Evolutionary conservation across 2,797 vertebrate genomes (phyloP).

Genomic region (Brachyrhaphis roseni): DNA sequence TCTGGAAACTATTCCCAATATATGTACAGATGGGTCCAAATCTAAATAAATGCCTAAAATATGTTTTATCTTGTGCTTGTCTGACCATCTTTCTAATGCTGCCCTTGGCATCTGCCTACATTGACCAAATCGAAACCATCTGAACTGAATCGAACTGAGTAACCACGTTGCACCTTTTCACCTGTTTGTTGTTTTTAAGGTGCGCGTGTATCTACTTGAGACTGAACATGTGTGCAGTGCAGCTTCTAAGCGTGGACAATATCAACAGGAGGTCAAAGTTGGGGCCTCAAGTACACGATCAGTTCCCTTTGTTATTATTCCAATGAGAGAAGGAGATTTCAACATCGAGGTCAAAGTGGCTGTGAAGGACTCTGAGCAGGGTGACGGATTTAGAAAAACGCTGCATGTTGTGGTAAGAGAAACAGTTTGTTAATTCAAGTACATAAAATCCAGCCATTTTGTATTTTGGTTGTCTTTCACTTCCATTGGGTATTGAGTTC

Average conservation of each 20-base stretch:
- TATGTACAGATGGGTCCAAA: no score
- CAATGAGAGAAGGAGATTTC: slow-evolving; percentile 72
- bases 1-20: no score
- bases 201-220: slow-evolving; percentile 79
- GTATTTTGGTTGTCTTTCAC: neutral
- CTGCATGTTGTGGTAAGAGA: slow-evolving; percentile 86
- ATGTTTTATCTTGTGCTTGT: neutral
- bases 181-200: slow-evolving; percentile 65
- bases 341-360: slow-evolving; percentile 82
- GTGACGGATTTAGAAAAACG: slow-evolving; percentile 81
- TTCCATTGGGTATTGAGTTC: neutral
- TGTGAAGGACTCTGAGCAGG: slow-evolving; percentile 35
- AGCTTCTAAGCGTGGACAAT: slow-evolving; percentile 77
- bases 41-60: no score
- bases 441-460: neutral
- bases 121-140: neutral
- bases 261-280: slow-evolving; percentile 64
- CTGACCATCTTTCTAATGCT: neutral
- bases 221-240: slow-evolving; percentile 81
- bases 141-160: neutral
- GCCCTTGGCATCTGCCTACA: neutral
- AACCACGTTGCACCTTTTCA: neutral
- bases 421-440: neutral
- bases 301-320: slow-evolving; percentile 83
- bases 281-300: slow-evolving; percentile 52